Base-by-base conservation (phyloP, 2,888 invertebrate species). In the Euzophera pinguis region DNA sequence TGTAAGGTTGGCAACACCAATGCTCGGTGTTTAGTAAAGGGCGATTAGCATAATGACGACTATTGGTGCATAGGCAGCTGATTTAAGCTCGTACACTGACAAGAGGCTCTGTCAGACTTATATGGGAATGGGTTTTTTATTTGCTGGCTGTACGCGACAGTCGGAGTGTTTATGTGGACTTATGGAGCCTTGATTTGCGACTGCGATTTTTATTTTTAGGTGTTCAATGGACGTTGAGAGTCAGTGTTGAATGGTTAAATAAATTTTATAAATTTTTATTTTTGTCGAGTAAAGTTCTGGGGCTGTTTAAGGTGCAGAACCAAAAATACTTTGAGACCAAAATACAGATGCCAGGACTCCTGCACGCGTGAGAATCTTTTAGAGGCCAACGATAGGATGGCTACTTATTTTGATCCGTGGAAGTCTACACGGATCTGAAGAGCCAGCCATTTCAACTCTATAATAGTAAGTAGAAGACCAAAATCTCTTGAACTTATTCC, bases 41-140 rank as follows among this genome's bases (percentile, higher is more conserved):
- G 6, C 29, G 45, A 60, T 90, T 88, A 85, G 85, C 88, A 89
- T 89, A 88, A 88, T 87, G 85, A 86, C 83, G 81, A 82, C 82
- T 73, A 87, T 87, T 86, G 87, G 87, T 88, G 85, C 81, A 76
- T 75, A 75, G 81, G 78, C 87, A 85, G 84, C 73, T 86, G 87
- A 88, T 88, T 88, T 88, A 87, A 81, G 83, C 81, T 66, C 77
- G 64, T 69, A 65, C 66, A 65, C 69, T 84, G 85, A 84, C 86
- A 87, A 82, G 81, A 62, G 73, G 71, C 71, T 64, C 72, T 64
- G 69, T 73, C 71, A 67, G 71, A 69, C 85, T 72, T 85, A 83
- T 83, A 87, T 78, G 88, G 85, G 69, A 80, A 81, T 82, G 82
- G 57, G 64, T 57, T 81, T 83, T 85, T 86, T 87, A 83, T 85